A percentile compares a stretch with the other conserved stretches of the same genome.
phyloP scores from a whole-genome alignment of 1,140 invertebrate species.

The Euwallacea fornicatus region DNA sequence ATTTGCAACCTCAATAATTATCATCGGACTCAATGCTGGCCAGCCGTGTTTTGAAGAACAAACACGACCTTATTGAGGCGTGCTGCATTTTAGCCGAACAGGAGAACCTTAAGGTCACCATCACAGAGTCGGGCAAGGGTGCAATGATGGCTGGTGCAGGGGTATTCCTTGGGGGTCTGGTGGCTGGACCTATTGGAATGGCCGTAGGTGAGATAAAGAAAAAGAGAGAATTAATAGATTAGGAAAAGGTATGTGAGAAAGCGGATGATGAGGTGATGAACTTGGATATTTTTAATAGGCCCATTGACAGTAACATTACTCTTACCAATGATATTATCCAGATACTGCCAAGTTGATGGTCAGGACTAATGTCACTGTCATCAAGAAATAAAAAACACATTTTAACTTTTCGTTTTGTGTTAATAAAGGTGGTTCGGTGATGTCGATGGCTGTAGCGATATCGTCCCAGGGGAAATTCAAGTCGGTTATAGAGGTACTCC shows the following conservation, averaged over 20 bases:
- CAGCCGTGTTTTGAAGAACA: neutral
- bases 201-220: slow-evolving; percentile 39
- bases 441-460: slow-evolving; percentile 34
- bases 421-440: slow-evolving; percentile 41
- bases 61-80: slow-evolving; percentile 26
- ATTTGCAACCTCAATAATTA: no score
- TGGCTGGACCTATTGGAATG: slow-evolving; percentile 45
- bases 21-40: neutral
- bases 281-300: no score
- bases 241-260: neutral
- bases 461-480: slow-evolving; percentile 40
- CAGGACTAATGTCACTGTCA: no score
- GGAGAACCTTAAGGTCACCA: slow-evolving; percentile 42
- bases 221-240: neutral
- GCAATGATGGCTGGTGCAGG: slow-evolving; percentile 39
- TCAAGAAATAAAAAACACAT: no score
- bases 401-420: slow-evolving; percentile 14
- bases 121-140: slow-evolving; percentile 42
- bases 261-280: neutral
- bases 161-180: slow-evolving; percentile 40
- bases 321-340: no score
- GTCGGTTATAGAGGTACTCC: slow-evolving; percentile 43
- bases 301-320: no score
- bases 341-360: no score
- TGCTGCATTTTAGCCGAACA: slow-evolving; percentile 38